A percentile compares a stretch with the other conserved stretches of the same genome.
phyloP scores from a whole-genome alignment of 1,140 invertebrate genomes.

The Diabrotica virgifera region DNA sequence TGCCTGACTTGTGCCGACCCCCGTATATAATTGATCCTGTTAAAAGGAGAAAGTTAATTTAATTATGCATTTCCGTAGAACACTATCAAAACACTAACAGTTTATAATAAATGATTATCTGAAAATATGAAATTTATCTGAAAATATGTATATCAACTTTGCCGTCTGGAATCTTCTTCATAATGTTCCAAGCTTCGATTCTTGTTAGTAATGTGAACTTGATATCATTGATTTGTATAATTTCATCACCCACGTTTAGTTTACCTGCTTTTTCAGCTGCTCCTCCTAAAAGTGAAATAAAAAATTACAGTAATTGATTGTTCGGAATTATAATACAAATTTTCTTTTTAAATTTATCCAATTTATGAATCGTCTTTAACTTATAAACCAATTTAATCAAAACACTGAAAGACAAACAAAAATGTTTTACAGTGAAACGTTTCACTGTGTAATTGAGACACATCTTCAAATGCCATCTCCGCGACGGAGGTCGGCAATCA shows the following conservation, averaged over 20 bases:
- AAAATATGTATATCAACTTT: slow-evolving; percentile 55
- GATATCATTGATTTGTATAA: slow-evolving; percentile 77
- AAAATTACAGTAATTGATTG: too few relatives aligned
- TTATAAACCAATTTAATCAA: too few relatives aligned
- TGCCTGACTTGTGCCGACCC: too few relatives aligned
- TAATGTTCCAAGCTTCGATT: slow-evolving; percentile 89
- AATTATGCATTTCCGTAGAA: background rate
- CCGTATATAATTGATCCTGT: background rate
- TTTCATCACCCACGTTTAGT: slow-evolving; percentile 81
- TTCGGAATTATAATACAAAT: background rate
- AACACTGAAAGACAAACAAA: too few relatives aligned
- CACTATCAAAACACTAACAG: background rate
- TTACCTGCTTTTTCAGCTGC: slow-evolving; percentile 84
- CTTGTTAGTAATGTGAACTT: slow-evolving; percentile 80
- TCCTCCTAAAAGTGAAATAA: slow-evolving; percentile 64
- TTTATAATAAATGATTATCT: background rate
- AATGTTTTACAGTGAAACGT: too few relatives aligned
- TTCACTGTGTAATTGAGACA: too few relatives aligned
- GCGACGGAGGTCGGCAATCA: too few relatives aligned
- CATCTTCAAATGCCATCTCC: too few relatives aligned
- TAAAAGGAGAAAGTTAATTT: background rate
- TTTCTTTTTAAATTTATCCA: slow-evolving; percentile 10
- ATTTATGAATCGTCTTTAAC: background rate
- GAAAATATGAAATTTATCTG: slow-evolving; percentile 35
- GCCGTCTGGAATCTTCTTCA: slow-evolving; percentile 84